These are phyloP conservation scores for Catharus fuscescens DNA, from an alignment of 2,113 vertebrate species.

Conservation along the genomic window DNA sequence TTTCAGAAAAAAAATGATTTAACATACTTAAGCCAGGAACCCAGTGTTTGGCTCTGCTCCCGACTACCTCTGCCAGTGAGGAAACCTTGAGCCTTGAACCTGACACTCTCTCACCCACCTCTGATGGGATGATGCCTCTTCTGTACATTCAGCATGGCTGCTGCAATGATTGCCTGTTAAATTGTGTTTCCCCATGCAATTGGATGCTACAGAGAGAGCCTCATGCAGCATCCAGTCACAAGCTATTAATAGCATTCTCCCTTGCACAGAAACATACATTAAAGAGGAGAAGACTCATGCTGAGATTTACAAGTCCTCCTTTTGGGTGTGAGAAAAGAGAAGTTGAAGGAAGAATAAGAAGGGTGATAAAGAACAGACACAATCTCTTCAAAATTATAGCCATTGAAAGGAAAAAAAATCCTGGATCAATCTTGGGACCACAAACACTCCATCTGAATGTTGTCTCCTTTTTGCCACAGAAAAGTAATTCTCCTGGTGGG, in stretches of 20 bases:
- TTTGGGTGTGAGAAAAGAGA: not conserved
- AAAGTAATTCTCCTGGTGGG: not conserved
- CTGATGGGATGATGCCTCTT: not conserved
- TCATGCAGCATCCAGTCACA: not conserved
- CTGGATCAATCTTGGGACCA: not conserved
- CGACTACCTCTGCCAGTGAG: not conserved
- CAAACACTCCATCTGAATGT: not conserved
- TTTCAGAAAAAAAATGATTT: not conserved
- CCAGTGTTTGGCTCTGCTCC: not conserved
- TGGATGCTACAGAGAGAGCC: not conserved
- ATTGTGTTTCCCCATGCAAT: not conserved
- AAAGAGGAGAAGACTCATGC: not conserved
- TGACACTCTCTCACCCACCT: fast-evolving
- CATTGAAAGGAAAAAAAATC: not conserved
- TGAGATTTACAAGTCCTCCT: constrained; percentile 24
- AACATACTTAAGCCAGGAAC: not conserved
- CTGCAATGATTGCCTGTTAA: not conserved
- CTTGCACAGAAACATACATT: not conserved
- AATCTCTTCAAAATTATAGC: not conserved
- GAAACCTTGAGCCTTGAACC: not conserved
- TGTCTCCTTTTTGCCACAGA: not conserved
- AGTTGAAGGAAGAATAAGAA: not conserved
- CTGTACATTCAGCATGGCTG: not conserved
- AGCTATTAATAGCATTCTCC: not conserved
- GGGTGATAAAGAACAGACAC: not conserved